Conservation (phyloP, 2,888 invertebrate species). For the Sphaerolaimus hirsutus region DNA sequence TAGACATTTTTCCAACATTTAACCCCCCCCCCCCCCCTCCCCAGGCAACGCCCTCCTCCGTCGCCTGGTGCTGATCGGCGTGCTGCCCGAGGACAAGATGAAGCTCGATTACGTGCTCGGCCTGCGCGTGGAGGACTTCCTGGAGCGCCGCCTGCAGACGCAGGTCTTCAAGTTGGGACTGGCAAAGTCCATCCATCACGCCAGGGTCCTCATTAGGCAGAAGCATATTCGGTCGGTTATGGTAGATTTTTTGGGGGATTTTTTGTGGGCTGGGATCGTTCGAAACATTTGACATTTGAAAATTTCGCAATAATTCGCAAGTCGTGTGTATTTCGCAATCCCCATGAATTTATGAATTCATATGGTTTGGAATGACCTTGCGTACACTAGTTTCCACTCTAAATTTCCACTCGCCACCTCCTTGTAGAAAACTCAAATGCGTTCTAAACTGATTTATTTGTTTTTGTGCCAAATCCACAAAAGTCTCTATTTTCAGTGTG, state of each 20-base stretch:
- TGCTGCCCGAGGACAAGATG: conserved; percentile 88
- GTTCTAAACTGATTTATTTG: background rate
- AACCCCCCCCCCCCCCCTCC: conserved; percentile 10
- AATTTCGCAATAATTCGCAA: no score
- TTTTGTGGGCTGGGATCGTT: no score
- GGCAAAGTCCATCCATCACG: conserved; percentile 97
- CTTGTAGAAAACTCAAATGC: background rate
- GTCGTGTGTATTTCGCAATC: no score
- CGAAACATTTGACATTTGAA: no score
- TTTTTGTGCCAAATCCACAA: no score
- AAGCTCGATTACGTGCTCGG: conserved; percentile 99
- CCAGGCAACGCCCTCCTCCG: conserved; percentile 86
- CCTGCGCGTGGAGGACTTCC: conserved; percentile 93
- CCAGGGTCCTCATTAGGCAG: conserved; percentile 88
- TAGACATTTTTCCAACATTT: background rate
- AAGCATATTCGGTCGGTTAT: conserved; percentile 79
- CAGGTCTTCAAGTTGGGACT: conserved; percentile 92
- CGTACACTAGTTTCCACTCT: no score
- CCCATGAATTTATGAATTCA: no score
- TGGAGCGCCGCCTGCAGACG: conserved; percentile 94
- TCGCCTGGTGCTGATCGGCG: conserved; percentile 88
- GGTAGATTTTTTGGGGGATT: no score
- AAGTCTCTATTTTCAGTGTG: conserved; percentile 42
- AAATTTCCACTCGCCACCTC: background rate
- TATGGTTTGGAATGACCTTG: no score